phyloP scores from a whole-genome alignment of 2,113 vertebrate species.

The Urocitellus parryii region DNA sequence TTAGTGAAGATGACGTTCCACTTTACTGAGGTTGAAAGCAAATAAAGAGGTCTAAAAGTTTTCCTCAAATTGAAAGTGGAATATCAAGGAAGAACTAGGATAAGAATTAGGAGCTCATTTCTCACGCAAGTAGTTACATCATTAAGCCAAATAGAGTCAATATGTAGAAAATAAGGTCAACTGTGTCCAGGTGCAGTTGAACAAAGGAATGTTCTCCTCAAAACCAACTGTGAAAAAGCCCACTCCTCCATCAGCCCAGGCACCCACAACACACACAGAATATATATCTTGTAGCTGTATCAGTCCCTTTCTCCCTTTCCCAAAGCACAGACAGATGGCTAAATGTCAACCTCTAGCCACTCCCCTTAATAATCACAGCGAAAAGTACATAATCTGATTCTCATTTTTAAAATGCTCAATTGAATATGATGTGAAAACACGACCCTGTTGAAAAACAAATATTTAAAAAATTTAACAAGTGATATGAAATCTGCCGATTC shows the following conservation, averaged over 20 bases:
- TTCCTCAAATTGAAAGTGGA: conserved; percentile 46
- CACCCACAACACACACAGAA: not conserved
- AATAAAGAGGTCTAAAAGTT: conserved; percentile 59
- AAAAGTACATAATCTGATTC: conserved; percentile 13
- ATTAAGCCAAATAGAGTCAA: not conserved
- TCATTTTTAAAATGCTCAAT: conserved; percentile 29
- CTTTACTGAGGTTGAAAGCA: conserved; percentile 23
- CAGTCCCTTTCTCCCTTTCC: not conserved
- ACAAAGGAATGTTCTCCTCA: not conserved
- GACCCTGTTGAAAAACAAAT: conserved; percentile 53
- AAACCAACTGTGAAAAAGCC: not conserved
- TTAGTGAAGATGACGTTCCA: conserved; percentile 38
- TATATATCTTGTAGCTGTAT: not conserved
- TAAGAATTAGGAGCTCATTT: conserved; percentile 19
- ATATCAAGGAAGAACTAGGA: conserved; percentile 19
- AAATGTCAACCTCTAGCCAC: conserved; percentile 44
- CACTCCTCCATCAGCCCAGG: not conserved
- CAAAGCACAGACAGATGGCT: conserved; percentile 54
- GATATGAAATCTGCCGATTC: not conserved
- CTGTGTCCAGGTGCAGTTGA: conserved; percentile 56
- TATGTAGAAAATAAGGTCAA: not conserved
- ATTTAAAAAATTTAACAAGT: not conserved
- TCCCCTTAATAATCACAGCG: not conserved
- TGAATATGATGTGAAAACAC: conserved; percentile 47
- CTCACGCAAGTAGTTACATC: not conserved